phyloP scores from a whole-genome alignment of 2,113 vertebrate species.

The Chaetodon auriga region DNA sequence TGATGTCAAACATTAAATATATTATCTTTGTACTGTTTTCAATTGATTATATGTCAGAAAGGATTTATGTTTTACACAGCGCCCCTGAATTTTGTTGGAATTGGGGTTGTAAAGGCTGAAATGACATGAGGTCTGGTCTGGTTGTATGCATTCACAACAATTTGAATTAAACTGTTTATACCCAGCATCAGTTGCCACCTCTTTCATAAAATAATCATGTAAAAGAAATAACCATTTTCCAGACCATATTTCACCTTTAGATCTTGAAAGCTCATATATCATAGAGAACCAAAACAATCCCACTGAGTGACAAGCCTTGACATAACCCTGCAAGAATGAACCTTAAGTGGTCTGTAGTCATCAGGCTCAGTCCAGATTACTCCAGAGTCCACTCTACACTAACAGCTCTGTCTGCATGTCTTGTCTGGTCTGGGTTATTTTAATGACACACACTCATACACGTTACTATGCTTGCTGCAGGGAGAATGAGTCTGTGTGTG shows the following conservation, averaged over 20 bases:
- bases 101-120: background rate
- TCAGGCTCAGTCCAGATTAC: slow-evolving; percentile 66
- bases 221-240: background rate
- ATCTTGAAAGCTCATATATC: too few relatives aligned
- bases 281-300: background rate
- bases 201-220: background rate
- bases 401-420: slow-evolving; percentile 7
- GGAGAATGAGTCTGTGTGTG: slow-evolving; percentile 4
- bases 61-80: too few relatives aligned
- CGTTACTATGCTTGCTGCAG: background rate
- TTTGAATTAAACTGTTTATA: background rate
- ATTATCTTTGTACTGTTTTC: too few relatives aligned
- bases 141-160: background rate
- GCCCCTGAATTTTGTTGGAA: too few relatives aligned
- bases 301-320: slow-evolving; percentile 5
- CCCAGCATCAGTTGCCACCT: background rate
- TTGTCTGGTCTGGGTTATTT: slow-evolving; percentile 63
- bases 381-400: slow-evolving; percentile 40
- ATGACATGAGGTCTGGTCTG: background rate
- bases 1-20: too few relatives aligned
- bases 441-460: slow-evolving; percentile 27
- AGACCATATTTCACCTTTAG: background rate
- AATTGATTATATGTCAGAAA: too few relatives aligned
- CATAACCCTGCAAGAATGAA: slow-evolving; percentile 20
- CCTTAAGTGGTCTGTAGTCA: slow-evolving; percentile 24